These are phyloP conservation scores for Hippocampus kuda DNA, from an alignment of 2,797 vertebrate species.

Conservation along the genomic window DNA sequence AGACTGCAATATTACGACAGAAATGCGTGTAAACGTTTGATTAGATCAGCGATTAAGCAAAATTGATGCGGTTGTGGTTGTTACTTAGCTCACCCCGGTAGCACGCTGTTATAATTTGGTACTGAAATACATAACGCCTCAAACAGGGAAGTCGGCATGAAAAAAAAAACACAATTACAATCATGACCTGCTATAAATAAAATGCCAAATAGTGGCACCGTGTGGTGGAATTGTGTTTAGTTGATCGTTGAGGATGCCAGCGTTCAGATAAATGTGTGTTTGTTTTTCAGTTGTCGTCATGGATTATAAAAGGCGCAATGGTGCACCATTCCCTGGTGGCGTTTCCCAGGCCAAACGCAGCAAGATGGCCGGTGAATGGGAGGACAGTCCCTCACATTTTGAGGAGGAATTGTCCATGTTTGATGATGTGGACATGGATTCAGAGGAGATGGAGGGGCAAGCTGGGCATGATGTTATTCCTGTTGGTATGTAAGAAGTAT, in stretches of 20 bases:
- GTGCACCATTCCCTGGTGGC: conserved; percentile 34
- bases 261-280: not conserved
- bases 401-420: conserved; percentile 80
- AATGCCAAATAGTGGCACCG: not conserved
- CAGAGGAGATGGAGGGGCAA: conserved; percentile 71
- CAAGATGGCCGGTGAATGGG: conserved; percentile 64
- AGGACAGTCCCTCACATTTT: conserved; percentile 77
- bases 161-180: too few relatives aligned
- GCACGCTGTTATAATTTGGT: not conserved
- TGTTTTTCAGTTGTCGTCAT: conserved; percentile 47
- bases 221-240: not conserved
- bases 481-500: conserved; percentile 56
- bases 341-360: conserved; percentile 66
- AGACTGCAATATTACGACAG: not conserved
- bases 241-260: not conserved
- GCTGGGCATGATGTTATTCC: conserved; percentile 64
- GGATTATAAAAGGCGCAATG: conserved; percentile 70
- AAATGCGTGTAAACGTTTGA: not conserved
- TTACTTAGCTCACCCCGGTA: conserved; percentile 25
- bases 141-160: not conserved
- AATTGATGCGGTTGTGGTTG: conserved; percentile 22
- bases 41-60: not conserved
- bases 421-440: conserved; percentile 74
- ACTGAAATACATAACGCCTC: not conserved
- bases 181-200: not conserved